Percentiles rank a stretch among this genome's conserved stretches.
Conservation (phyloP, 2,797 vertebrate genomes). For the Myioborus melanocephalus region DNA sequence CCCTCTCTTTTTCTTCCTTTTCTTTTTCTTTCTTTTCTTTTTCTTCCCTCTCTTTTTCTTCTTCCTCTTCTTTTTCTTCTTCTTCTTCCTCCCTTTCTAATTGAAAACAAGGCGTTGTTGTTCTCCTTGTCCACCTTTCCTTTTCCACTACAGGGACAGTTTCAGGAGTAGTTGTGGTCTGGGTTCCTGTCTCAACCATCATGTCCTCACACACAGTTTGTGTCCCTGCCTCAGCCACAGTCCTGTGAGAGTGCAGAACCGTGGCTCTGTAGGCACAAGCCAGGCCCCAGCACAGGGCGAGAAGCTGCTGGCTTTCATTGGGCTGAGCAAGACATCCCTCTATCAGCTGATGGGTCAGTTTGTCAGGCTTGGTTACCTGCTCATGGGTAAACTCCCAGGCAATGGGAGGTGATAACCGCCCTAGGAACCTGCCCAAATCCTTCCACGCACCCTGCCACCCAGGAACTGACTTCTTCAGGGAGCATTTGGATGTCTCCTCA, state of each 20-base stretch:
- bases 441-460: not conserved
- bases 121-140: not conserved
- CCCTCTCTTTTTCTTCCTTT: no score
- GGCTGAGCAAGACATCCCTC: not conserved
- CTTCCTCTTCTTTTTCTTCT: not conserved
- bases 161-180: not conserved
- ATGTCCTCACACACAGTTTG: not conserved
- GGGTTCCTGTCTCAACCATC: not conserved
- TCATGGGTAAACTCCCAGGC: not conserved
- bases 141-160: not conserved
- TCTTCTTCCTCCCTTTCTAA: not conserved
- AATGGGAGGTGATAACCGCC: conserved; percentile 1
- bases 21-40: no score
- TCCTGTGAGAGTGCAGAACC: not conserved
- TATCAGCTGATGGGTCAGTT: not conserved
- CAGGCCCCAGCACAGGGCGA: not conserved
- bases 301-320: not conserved
- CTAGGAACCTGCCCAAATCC: conserved; percentile 15
- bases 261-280: not conserved
- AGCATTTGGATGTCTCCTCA: not conserved
- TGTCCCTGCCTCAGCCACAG: not conserved
- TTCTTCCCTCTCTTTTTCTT: no score
- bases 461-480: not conserved
- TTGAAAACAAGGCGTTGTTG: not conserved
- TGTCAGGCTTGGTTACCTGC: not conserved